A percentile compares a stretch with the other conserved stretches of the same genome.
phyloP scores from a whole-genome alignment of 2,113 vertebrate genomes.

The Verasper variegatus region DNA sequence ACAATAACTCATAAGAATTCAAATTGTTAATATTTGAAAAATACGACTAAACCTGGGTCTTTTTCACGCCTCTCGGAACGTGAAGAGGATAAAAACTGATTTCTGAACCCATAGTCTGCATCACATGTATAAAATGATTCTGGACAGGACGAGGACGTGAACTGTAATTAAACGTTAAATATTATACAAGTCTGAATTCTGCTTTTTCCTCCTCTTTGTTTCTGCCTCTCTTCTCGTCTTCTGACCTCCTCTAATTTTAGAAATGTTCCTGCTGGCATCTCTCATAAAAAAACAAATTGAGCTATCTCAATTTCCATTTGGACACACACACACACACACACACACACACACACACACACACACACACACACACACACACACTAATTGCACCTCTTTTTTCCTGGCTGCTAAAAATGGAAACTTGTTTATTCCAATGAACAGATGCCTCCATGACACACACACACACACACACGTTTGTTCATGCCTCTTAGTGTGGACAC shows the following conservation, averaged over 20 bases:
- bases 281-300: slow-evolving; percentile 22
- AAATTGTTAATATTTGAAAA: too few relatives aligned
- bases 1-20: too few relatives aligned
- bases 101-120: too few relatives aligned
- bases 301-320: slow-evolving; percentile 27
- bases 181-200: too few relatives aligned
- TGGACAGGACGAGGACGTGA: too few relatives aligned
- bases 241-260: slow-evolving; percentile 47
- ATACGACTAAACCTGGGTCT: too few relatives aligned
- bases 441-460: slow-evolving; percentile 57
- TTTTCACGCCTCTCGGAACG: too few relatives aligned
- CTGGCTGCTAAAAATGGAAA: slow-evolving; percentile 68
- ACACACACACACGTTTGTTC: slow-evolving; percentile 4
- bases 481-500: too few relatives aligned
- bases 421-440: slow-evolving; percentile 69
- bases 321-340: slow-evolving; percentile 37
- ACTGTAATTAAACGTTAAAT: too few relatives aligned
- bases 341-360: slow-evolving; percentile 27
- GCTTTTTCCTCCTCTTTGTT: neutral
- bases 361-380: slow-evolving; percentile 32
- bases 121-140: too few relatives aligned
- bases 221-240: neutral
- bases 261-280: slow-evolving; percentile 31
- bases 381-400: slow-evolving; percentile 38
- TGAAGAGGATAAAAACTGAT: too few relatives aligned